Percentiles rank a stretch among this genome's conserved stretches.
Conservation (phyloP, 2,113 vertebrate species). For the Salvelinus fontinalis region DNA sequence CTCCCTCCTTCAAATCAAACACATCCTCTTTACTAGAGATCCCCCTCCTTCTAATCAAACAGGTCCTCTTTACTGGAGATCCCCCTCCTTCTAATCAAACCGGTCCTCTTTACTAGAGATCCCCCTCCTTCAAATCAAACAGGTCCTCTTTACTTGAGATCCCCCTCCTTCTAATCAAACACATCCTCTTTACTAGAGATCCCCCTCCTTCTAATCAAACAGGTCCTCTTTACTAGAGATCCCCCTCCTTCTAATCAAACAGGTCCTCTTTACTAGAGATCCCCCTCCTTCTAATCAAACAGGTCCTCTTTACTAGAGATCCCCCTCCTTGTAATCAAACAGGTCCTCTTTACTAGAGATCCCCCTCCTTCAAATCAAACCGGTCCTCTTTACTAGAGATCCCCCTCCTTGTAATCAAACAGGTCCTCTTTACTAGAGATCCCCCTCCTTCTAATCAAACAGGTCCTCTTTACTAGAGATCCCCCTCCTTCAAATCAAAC, state of each 20-base stretch:
- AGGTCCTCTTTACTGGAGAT: conserved; percentile 70
- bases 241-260: conserved; percentile 32
- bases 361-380: conserved; percentile 32
- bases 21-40: conserved; percentile 70
- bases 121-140: conserved; percentile 63
- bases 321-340: conserved; percentile 31
- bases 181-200: conserved; percentile 70
- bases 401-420: conserved; percentile 32
- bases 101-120: conserved; percentile 70
- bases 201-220: conserved; percentile 33
- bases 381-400: conserved; percentile 70
- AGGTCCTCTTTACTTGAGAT: conserved; percentile 70
- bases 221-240: conserved; percentile 70
- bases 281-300: conserved; percentile 32
- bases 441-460: conserved; percentile 33
- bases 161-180: conserved; percentile 33
- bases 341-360: conserved; percentile 70
- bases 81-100: conserved; percentile 69
- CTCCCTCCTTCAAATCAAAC: conserved; percentile 65
- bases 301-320: conserved; percentile 70
- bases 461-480: conserved; percentile 70
- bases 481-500: conserved; percentile 31
- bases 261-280: conserved; percentile 70
- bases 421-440: conserved; percentile 70
- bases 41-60: conserved; percentile 69